Conservation (phyloP, 64 coral and sea anemone genomes). For the Pachyseris speciosa region DNA sequence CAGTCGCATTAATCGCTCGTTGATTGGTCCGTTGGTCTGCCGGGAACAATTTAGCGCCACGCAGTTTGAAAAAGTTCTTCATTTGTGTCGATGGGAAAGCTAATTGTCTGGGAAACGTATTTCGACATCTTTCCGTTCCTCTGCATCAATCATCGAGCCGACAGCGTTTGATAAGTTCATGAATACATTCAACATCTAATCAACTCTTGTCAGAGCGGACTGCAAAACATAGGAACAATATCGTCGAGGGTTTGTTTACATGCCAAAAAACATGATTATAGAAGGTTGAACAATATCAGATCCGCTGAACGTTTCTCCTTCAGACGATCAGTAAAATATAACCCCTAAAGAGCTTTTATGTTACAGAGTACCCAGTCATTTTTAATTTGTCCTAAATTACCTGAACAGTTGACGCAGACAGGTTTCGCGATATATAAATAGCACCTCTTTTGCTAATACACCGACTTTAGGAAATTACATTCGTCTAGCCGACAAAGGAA, state of each 20-base stretch:
- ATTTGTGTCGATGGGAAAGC: neutral
- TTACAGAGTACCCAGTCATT: neutral
- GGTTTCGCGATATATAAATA: neutral
- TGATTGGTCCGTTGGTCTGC: conserved; percentile 76
- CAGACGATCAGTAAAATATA: neutral
- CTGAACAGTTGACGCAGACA: neutral
- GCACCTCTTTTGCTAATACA: neutral
- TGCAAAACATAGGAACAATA: conserved; percentile 17
- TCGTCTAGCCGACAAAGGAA: neutral
- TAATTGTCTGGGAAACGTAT: conserved; percentile 8
- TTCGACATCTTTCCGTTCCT: neutral
- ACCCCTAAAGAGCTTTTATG: neutral
- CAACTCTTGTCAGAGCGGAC: neutral
- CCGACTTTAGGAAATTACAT: neutral
- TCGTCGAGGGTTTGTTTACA: conserved; percentile 74
- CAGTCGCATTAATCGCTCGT: conserved; percentile 45
- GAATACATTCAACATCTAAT: conserved; percentile 43
- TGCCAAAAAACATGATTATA: conserved; percentile 54
- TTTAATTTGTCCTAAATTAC: conserved; percentile 20
- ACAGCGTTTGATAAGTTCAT: conserved; percentile 26
- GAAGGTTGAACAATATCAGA: neutral
- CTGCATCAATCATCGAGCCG: neutral
- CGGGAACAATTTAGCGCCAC: conserved; percentile 56
- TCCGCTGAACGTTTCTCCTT: neutral
- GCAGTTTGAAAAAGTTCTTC: conserved; percentile 24